Percentiles rank a stretch among this genome's conserved stretches.
These are phyloP conservation scores for Brachypalpus laphriformis DNA, from an alignment of 2,888 invertebrate genomes.

Conservation along the genomic window DNA sequence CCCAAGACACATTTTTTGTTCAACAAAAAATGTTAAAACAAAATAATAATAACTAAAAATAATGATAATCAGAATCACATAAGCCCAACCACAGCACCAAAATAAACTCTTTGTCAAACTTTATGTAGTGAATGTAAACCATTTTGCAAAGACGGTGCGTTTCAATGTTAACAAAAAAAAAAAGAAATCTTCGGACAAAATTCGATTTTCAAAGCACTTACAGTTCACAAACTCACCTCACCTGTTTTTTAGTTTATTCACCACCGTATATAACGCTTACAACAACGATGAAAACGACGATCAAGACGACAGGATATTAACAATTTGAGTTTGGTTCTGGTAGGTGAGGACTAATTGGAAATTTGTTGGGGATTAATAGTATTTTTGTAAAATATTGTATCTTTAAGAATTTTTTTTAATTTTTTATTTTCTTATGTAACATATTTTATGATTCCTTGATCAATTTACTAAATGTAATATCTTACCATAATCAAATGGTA, in stretches of 20 bases:
- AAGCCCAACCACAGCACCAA: constrained; percentile 73
- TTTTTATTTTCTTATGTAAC: no score
- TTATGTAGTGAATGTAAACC: constrained; percentile 56
- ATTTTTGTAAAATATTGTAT: constrained; percentile 55
- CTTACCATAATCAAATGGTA: no score
- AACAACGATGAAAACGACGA: constrained; percentile 35
- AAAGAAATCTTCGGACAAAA: constrained; percentile 25
- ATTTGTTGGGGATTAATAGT: constrained; percentile 29
- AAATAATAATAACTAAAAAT: constrained; percentile 17
- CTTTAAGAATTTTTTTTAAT: neutral
- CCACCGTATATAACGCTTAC: constrained; percentile 20
- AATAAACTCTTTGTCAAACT: neutral
- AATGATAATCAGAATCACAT: constrained; percentile 25
- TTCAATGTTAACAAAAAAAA: constrained; percentile 58
- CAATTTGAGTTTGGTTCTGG: constrained; percentile 60
- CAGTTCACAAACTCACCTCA: constrained; percentile 61
- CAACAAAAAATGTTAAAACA: neutral
- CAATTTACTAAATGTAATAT: no score
- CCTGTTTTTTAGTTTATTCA: constrained; percentile 42
- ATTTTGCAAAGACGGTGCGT: constrained; percentile 68
- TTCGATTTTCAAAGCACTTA: constrained; percentile 43
- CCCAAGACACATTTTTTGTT: neutral
- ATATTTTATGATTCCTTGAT: no score
- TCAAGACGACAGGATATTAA: constrained; percentile 34
- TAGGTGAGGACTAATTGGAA: constrained; percentile 52